phyloP scores from a whole-genome alignment of 2,797 vertebrate species.

The Clarias pachynema region DNA sequence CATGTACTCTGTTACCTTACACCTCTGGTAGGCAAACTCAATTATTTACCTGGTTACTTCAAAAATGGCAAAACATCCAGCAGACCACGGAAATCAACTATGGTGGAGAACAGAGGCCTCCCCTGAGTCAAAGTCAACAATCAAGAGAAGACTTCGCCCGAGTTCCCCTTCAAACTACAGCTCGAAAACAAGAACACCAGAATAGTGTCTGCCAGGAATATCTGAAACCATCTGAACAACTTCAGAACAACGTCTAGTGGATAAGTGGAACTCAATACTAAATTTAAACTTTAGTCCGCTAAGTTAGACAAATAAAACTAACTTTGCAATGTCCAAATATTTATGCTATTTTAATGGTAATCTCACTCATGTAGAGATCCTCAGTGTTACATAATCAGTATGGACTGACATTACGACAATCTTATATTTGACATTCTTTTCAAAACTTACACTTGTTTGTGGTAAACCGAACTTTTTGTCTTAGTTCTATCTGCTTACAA shows the following conservation, averaged over 20 bases:
- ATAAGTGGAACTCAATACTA: neutral
- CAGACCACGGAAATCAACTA: neutral
- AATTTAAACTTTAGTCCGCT: neutral
- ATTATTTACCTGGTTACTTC: too few species aligned
- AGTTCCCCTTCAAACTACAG: too few species aligned
- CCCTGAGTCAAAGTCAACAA: neutral
- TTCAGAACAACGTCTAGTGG: neutral
- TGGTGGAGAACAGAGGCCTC: neutral
- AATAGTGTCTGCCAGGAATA: neutral
- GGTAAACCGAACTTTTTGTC: neutral
- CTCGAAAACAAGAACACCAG: neutral
- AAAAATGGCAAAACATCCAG: neutral
- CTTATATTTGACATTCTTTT: neutral
- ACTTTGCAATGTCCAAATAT: neutral
- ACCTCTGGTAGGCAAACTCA: too few species aligned
- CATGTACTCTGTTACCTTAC: too few species aligned
- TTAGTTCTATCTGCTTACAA: slow-evolving; percentile 58
- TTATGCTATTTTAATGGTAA: neutral
- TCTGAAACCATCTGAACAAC: neutral
- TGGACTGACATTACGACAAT: neutral
- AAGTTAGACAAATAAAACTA: too few species aligned
- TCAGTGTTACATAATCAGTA: neutral
- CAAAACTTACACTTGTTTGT: neutral
- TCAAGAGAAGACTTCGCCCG: neutral
- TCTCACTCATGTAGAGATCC: neutral